Percentiles rank a stretch among this genome's conserved stretches.
phyloP scores from a whole-genome alignment of 2,113 vertebrate genomes.

The Acanthisitta chloris region DNA sequence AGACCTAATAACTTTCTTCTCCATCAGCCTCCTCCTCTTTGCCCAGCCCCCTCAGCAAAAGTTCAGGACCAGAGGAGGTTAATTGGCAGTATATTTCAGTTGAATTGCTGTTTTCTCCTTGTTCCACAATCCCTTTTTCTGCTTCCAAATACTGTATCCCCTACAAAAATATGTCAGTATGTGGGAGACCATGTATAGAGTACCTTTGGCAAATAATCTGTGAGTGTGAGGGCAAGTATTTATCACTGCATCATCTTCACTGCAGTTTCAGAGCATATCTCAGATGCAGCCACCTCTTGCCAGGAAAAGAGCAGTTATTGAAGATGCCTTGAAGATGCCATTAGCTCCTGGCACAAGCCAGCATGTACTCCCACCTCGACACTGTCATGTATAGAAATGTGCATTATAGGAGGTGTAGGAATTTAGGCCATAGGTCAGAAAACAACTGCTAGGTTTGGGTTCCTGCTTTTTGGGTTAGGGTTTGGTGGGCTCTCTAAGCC shows the following conservation, averaged over 20 bases:
- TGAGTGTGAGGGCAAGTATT: background rate
- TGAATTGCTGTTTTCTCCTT: background rate
- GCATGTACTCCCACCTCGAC: background rate
- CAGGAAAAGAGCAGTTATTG: background rate
- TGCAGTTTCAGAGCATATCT: background rate
- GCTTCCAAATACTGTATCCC: background rate
- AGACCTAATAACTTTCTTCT: background rate
- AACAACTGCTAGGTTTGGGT: background rate
- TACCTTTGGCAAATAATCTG: background rate
- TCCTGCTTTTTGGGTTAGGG: background rate
- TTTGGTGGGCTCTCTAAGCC: background rate
- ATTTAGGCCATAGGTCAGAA: background rate
- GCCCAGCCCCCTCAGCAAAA: background rate
- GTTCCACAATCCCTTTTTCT: background rate
- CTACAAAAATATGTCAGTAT: background rate
- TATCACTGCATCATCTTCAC: background rate
- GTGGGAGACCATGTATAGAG: background rate
- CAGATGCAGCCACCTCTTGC: background rate
- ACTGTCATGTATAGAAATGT: fast-evolving
- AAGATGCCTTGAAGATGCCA: background rate
- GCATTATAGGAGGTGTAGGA: fast-evolving
- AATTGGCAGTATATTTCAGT: background rate
- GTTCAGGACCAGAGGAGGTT: background rate
- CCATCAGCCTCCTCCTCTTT: background rate
- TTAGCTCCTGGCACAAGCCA: background rate